phyloP scores from a whole-genome alignment of 2,113 vertebrate species.

The Conger conger region DNA sequence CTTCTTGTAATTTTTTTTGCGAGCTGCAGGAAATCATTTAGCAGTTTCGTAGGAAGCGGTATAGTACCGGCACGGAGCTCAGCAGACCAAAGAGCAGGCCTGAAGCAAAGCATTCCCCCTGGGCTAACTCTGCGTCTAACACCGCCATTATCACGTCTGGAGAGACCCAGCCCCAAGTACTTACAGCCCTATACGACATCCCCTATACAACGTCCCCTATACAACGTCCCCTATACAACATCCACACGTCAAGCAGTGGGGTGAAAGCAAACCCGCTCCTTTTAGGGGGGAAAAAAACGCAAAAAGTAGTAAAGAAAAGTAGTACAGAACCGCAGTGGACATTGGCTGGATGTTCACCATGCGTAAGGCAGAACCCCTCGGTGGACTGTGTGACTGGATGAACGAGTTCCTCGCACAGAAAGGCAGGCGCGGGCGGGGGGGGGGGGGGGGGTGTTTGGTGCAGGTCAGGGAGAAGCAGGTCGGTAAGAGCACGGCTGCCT shows the following conservation, averaged over 20 bases:
- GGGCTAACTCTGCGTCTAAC: neutral
- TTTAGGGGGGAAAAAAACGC: neutral
- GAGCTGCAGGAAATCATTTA: conserved; percentile 5
- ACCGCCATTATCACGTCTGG: neutral
- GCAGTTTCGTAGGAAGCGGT: neutral
- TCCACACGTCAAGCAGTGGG: neutral
- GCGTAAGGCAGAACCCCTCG: neutral
- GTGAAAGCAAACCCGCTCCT: neutral
- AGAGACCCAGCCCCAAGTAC: neutral
- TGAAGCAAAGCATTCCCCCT: neutral
- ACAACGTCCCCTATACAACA: neutral
- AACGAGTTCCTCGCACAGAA: neutral
- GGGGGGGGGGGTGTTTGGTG: neutral
- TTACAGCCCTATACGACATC: too few relatives aligned
- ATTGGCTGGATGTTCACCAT: neutral
- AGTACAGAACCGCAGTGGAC: neutral
- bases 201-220: too few relatives aligned
- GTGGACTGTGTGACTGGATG: neutral
- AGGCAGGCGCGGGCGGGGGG: too few relatives aligned
- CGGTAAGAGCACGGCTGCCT: neutral
- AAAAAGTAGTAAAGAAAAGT: too few relatives aligned
- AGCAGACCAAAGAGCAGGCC: neutral
- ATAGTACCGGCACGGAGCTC: neutral
- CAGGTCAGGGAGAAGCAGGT: neutral
- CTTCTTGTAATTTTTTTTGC: neutral